Base-by-base conservation (phyloP, 2,888 invertebrate genomes). In the Eupithecia pulchellata region DNA sequence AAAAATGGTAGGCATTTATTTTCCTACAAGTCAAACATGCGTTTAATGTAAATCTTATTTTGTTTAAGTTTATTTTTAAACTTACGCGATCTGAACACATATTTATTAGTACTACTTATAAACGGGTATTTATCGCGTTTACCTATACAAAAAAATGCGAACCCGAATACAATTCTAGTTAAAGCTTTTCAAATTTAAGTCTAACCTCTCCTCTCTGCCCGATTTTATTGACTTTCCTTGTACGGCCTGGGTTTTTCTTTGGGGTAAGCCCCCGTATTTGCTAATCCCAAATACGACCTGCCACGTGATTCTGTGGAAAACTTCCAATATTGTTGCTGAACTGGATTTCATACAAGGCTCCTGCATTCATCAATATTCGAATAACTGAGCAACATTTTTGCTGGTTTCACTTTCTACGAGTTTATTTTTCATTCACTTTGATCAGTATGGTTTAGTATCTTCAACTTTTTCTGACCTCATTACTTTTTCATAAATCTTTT, bases 301-400 rank as follows among this genome's bases (percentile, higher is more conserved):
- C 34, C 61, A 34, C 34, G 61, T 61, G 61, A 61, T 47, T 20
- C 34, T 74, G 82, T 86, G 86, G 87, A 87, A 86, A 87, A 85
- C 79, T 85, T 82, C 81, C 84, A 81, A 83, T 83, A 78, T 78
- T 78, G 80, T 77, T 65, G 78, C 77, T 69, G 73, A 68, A 81
- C 76, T 77, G 69, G 73, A 78, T 72, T 67, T 69, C 57, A 70
- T 65, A 70, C 70, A 78, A 78, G 77, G 78, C 72, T 78, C 71
- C 64, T 77, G 74, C 77, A 75, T 77, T 76, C 71, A 75, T 77
- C 74, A 76, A 73, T 73, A 74, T 68, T 73, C 71, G 75, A 77
- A 72, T 71, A 66, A 66, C 73, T 73, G 71, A 74, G 29, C 63
- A 60, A 61, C 69, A 69, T 69, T 62, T 65, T 69, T 67, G 61